phyloP scores from a whole-genome alignment of 2,113 vertebrate genomes.

The Triplophysa siluroides region DNA sequence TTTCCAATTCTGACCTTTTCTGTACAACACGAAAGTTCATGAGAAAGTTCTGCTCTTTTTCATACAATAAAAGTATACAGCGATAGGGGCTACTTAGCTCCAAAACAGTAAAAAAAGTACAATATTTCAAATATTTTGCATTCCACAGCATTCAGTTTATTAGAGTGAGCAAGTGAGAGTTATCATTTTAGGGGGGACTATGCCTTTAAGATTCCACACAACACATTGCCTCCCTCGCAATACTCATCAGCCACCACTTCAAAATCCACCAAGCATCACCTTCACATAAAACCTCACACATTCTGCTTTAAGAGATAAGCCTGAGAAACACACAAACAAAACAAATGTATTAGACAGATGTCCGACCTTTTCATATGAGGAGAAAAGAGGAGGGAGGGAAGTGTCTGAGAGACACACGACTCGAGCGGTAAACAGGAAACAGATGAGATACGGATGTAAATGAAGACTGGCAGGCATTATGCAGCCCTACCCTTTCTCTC shows the following conservation, averaged over 20 bases:
- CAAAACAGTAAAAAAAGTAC: no score
- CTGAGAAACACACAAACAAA: not conserved
- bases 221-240: not conserved
- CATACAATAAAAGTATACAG: no score
- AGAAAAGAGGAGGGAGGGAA: slow-evolving; percentile 14
- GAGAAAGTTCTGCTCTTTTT: no score
- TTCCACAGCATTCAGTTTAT: no score
- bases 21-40: no score
- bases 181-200: not conserved
- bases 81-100: no score
- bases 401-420: not conserved
- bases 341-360: not conserved
- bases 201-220: not conserved
- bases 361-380: not conserved
- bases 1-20: no score
- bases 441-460: slow-evolving; percentile 36
- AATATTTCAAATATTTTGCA: not conserved
- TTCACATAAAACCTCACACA: not conserved
- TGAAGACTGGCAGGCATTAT: slow-evolving; percentile 3
- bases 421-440: slow-evolving; percentile 48
- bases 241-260: not conserved
- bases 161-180: not conserved
- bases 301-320: not conserved
- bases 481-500: slow-evolving; percentile 4
- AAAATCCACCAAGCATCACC: not conserved